Evolutionary conservation across 2,888 invertebrate genomes (phyloP).

Genomic region (Lamellibrachia columna): DNA sequence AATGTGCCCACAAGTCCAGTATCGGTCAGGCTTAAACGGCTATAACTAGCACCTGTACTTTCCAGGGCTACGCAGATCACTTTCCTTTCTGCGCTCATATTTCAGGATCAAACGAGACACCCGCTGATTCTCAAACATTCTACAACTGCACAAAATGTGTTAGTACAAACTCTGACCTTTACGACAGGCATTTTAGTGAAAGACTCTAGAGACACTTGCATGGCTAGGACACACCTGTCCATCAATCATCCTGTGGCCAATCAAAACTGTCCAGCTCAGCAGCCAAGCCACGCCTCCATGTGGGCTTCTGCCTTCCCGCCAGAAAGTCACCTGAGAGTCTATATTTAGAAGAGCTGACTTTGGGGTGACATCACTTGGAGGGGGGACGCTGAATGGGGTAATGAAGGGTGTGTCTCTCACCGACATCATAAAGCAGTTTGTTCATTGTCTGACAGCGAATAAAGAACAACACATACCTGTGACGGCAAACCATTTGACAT

Average conservation of each 20-base stretch:
- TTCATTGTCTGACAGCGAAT: neutral
- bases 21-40: no score
- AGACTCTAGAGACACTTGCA: neutral
- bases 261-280: conserved; percentile 5
- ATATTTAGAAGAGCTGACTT: neutral
- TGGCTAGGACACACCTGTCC: neutral
- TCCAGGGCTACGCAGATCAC: neutral
- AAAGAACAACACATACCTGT: neutral
- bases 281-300: conserved; percentile 6
- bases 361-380: neutral
- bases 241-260: neutral
- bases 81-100: neutral
- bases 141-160: neutral
- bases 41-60: neutral
- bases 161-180: neutral
- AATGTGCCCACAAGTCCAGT: no score
- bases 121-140: no score
- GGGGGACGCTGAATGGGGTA: neutral
- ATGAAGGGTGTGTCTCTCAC: neutral
- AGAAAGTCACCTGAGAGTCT: neutral
- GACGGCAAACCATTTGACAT: neutral
- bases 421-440: neutral
- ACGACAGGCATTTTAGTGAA: neutral
- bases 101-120: neutral
- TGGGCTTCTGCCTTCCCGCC: neutral